phyloP scores from a whole-genome alignment of 2,113 vertebrate species.

The Cochlearius cochlearius region DNA sequence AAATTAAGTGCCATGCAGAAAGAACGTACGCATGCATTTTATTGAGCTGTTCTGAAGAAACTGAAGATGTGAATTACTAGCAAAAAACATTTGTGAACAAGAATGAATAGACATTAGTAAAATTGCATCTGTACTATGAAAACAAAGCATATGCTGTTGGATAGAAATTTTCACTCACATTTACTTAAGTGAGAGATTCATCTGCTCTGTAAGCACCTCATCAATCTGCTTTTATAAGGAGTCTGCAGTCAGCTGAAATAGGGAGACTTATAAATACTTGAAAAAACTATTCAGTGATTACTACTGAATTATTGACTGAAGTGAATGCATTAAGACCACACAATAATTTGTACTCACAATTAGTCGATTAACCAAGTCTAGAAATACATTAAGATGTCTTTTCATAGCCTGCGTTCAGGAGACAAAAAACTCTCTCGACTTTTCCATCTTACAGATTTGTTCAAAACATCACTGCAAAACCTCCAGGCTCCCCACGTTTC shows the following conservation, averaged over 20 bases:
- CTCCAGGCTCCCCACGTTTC: background rate
- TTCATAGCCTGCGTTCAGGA: background rate
- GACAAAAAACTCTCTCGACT: background rate
- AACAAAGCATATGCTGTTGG: background rate
- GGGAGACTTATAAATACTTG: background rate
- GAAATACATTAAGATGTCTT: background rate
- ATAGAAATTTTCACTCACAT: background rate
- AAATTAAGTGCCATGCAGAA: slow-evolving; percentile 32
- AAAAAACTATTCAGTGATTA: background rate
- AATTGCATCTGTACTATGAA: background rate
- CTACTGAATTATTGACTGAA: slow-evolving; percentile 18
- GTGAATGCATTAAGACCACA: background rate
- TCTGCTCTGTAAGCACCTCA: background rate
- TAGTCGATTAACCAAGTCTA: background rate
- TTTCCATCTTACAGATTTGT: background rate
- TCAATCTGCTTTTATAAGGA: background rate
- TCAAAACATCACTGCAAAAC: background rate
- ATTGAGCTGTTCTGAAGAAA: background rate
- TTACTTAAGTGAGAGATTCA: background rate
- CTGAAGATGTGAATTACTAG: background rate
- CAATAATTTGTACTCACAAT: slow-evolving; percentile 8
- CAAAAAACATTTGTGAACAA: background rate
- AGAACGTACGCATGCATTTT: background rate
- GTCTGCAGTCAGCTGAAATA: background rate
- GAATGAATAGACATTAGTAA: background rate